These are phyloP conservation scores for Hirtodrosophila confusa DNA, from an alignment of 2,888 invertebrate species.

Conservation along the genomic window DNA sequence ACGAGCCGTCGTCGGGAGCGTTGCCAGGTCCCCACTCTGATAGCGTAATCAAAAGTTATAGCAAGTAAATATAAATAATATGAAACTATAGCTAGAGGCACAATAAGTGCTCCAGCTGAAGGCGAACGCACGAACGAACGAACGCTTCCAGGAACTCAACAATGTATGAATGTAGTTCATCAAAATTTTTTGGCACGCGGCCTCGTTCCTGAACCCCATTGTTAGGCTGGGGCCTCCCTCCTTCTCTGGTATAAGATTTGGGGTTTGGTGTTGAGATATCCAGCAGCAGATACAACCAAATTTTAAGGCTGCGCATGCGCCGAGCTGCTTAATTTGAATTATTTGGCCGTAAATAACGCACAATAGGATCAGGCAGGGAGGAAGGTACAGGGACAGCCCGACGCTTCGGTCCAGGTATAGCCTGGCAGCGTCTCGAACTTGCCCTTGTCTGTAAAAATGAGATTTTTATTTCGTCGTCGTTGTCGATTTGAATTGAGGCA, in stretches of 20 bases:
- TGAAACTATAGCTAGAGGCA: constrained; percentile 12
- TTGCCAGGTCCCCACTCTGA: constrained; percentile 5
- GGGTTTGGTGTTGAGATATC: constrained; percentile 60
- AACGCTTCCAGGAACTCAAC: constrained; percentile 54
- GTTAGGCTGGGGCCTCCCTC: constrained; percentile 28
- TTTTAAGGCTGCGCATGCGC: constrained; percentile 48
- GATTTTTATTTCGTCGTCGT: constrained; percentile 67
- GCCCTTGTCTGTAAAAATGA: constrained; percentile 60
- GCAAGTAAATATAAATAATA: neutral
- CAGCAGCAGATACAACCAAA: constrained; percentile 33
- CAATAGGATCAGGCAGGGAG: constrained; percentile 58
- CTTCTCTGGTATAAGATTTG: neutral
- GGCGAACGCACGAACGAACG: neutral
- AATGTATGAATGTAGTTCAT: constrained; percentile 65
- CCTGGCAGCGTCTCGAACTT: constrained; percentile 21
- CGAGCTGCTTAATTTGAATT: constrained; percentile 81
- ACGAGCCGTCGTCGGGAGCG: constrained; percentile 30
- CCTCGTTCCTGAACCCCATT: constrained; percentile 47
- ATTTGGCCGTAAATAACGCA: constrained; percentile 82
- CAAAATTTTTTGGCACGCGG: constrained; percentile 74
- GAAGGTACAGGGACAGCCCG: neutral
- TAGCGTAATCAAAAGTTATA: constrained; percentile 25
- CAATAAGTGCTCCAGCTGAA: constrained; percentile 14
- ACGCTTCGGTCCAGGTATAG: constrained; percentile 1
- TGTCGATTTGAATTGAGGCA: constrained; percentile 65